These are phyloP conservation scores for Mnemiopsis leidyi DNA, from an alignment of 37 sponge, comb jelly and placozoan genomes.

Conservation along the genomic window DNA sequence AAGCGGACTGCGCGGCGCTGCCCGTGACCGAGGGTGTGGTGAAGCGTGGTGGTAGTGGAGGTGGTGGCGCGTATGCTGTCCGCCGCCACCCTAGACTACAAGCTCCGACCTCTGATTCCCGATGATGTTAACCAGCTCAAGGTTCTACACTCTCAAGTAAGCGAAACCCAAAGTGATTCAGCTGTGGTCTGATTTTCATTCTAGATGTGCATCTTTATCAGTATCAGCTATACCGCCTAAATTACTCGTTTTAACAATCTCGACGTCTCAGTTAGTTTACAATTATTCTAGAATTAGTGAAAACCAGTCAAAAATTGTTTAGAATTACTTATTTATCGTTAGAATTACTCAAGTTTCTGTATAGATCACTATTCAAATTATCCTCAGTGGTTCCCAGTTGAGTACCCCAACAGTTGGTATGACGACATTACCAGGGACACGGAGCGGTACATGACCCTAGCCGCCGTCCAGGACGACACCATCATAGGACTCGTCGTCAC, in stretches of 20 bases:
- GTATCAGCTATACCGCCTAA: too few species aligned
- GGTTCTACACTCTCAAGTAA: not conserved
- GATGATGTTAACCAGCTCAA: not conserved
- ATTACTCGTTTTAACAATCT: too few species aligned
- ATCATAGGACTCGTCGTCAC: slow-evolving; percentile 49
- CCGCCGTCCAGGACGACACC: not conserved
- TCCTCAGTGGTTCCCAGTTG: slow-evolving; percentile 44
- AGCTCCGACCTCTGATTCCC: not conserved
- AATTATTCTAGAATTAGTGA: too few species aligned
- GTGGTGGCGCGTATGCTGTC: not conserved
- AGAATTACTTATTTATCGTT: too few species aligned
- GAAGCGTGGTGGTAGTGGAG: not conserved
- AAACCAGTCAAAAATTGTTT: too few species aligned
- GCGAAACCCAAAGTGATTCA: too few species aligned
- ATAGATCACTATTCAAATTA: not conserved
- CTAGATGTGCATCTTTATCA: too few species aligned
- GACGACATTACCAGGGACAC: slow-evolving; percentile 13
- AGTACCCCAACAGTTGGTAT: slow-evolving; percentile 49
- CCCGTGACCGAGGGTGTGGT: too few species aligned
- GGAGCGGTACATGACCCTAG: slow-evolving; percentile 16
- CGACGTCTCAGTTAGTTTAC: too few species aligned
- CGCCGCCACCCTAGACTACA: not conserved
- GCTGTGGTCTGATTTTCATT: too few species aligned
- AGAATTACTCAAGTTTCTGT: too few species aligned
- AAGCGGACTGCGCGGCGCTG: too few species aligned